Base-by-base conservation (phyloP, 2,888 invertebrate genomes). In the Drosophila kanekoi region DNA sequence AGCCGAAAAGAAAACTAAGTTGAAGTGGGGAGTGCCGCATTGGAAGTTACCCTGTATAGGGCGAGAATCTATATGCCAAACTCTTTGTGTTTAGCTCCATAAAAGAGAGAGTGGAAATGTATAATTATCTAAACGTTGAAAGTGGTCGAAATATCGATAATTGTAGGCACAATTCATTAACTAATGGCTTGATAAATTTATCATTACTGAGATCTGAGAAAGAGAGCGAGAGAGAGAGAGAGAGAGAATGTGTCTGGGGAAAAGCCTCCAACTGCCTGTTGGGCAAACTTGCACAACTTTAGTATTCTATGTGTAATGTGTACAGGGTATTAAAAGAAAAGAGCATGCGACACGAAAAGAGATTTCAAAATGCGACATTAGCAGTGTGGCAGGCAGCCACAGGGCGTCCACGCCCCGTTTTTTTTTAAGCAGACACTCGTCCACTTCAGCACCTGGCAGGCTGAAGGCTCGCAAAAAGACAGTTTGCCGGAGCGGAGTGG, bases 371-470 rank as follows among this genome's bases (percentile, higher is more conserved):
- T 51, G 61, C 49, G 65, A 37, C 67, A 65, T 60, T 44, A 41
- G 51, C 40, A 28, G 41, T 47, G 56, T 51, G 56, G 23, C 52
- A 54, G 45, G 44, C 54, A 35, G 18, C 18, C 41, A 33, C 13
- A 6, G 11, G 44, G 43, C 33, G n/a, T 28, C 23, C 40, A 53
- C 32, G 44, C 57, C 48, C 38, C 18, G 14, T 45, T n/a, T 51
- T 45, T 20, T 23, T 6, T 23, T 8, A 23, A 23, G 28, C 18
- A 60, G 57, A 11, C 41, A 35, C 38, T 64, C 32, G 28, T 48
- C 44, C 79, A 47, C 52, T 63, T 62, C 28, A 56, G 45, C 63
- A 68, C 43, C 69, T 60, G 81, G 43, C 64, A 51, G 67, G 61
- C 37, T 51, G 43, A 28, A 48, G 54, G 18, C 43, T 43, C 48